These are phyloP conservation scores for Brachirus orientalis DNA, from an alignment of 2,113 vertebrate species.

Conservation along the genomic window DNA sequence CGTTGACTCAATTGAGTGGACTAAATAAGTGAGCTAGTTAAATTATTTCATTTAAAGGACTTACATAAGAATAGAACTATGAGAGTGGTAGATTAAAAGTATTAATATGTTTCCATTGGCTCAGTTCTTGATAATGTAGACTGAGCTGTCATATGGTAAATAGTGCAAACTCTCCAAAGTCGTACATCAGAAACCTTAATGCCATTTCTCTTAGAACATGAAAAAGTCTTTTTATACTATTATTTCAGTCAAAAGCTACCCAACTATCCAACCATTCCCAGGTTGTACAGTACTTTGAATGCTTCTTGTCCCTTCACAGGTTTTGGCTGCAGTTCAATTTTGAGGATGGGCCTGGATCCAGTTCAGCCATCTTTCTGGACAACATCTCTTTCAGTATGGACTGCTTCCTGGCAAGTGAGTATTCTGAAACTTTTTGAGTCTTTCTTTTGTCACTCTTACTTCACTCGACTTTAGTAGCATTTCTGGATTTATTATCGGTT, in stretches of 20 bases:
- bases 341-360: slow-evolving; percentile 86
- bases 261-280: slow-evolving; percentile 3
- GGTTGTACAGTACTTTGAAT: slow-evolving; percentile 22
- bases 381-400: slow-evolving; percentile 95
- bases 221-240: slow-evolving; percentile 5
- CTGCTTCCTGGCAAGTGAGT: slow-evolving; percentile 98
- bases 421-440: slow-evolving; percentile 16
- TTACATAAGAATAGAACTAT: too few species aligned
- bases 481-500: too few species aligned
- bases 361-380: slow-evolving; percentile 89
- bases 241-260: slow-evolving; percentile 15
- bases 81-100: too few species aligned
- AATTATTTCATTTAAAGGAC: too few species aligned
- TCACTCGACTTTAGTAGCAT: too few species aligned
- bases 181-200: not conserved
- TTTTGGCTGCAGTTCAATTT: slow-evolving; percentile 93
- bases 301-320: slow-evolving; percentile 78
- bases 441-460: not conserved
- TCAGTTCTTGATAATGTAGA: too few species aligned
- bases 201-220: slow-evolving; percentile 2
- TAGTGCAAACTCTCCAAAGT: too few species aligned
- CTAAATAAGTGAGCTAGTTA: too few species aligned
- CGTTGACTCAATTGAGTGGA: too few species aligned
- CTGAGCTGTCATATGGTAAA: too few species aligned
- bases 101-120: too few species aligned